Percentiles rank a stretch among this genome's conserved stretches.
Conservation (phyloP, 2,113 vertebrate species). For the Furnarius figulus region DNA sequence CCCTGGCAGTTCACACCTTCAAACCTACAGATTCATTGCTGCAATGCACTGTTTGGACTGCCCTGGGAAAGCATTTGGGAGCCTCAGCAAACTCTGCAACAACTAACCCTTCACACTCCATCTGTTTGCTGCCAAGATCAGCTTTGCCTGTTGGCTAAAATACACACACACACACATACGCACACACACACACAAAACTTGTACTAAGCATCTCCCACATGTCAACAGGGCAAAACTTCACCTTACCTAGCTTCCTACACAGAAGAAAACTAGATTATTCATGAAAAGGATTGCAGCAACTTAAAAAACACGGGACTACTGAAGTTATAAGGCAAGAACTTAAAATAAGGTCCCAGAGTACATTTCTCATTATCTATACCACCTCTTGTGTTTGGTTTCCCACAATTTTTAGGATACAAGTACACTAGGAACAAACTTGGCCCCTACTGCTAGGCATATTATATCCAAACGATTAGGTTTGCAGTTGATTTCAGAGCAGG, state of each 20-base stretch:
- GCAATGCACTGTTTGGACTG: neutral
- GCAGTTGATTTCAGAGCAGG: neutral
- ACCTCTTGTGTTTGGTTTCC: neutral
- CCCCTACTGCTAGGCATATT: neutral
- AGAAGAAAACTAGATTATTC: neutral
- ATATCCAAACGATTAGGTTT: neutral
- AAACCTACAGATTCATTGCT: neutral
- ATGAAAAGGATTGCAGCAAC: neutral
- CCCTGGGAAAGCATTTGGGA: accelerated
- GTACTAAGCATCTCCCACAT: neutral
- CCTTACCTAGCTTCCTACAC: neutral
- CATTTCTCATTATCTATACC: neutral
- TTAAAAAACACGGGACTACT: neutral
- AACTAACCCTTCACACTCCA: neutral
- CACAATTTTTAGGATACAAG: neutral
- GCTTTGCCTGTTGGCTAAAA: neutral
- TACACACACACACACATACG: neutral
- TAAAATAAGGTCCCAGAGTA: neutral
- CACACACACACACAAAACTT: neutral
- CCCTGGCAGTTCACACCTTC: neutral
- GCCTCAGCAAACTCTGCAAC: neutral
- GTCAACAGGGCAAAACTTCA: neutral
- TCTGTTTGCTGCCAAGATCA: neutral
- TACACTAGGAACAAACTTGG: neutral
- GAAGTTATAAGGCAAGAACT: neutral